phyloP scores from a whole-genome alignment of 2,797 vertebrate species.

The Macroramphosus scolopax region DNA sequence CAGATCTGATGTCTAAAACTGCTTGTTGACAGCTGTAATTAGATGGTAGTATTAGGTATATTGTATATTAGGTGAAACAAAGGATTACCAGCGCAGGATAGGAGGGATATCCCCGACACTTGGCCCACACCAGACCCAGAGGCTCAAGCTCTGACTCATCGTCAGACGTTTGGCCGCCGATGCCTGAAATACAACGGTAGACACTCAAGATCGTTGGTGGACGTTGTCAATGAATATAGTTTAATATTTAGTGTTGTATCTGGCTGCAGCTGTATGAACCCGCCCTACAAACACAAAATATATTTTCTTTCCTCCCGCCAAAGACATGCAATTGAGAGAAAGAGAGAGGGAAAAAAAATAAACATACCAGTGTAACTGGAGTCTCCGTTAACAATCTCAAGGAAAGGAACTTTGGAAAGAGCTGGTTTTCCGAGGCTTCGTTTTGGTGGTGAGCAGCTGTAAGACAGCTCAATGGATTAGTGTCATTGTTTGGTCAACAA shows the following conservation, averaged over 20 bases:
- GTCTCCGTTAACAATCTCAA: conserved; percentile 89
- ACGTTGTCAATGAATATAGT: too few species aligned
- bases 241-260: too few species aligned
- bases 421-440: conserved; percentile 92
- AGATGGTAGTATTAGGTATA: too few species aligned
- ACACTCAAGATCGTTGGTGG: neutral
- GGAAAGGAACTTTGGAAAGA: conserved; percentile 86
- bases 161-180: conserved; percentile 81
- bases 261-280: too few species aligned
- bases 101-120: conserved; percentile 96
- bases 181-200: conserved; percentile 69
- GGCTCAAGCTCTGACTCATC: conserved; percentile 87
- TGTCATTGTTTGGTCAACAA: neutral
- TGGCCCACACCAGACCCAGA: conserved; percentile 97
- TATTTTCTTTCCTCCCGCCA: too few species aligned
- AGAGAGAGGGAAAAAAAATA: conserved; percentile 17
- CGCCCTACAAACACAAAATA: too few species aligned
- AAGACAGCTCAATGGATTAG: conserved; percentile 1
- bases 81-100: conserved; percentile 94
- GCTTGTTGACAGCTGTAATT: too few species aligned
- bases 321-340: neutral
- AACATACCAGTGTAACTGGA: conserved; percentile 82
- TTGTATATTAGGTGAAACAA: neutral
- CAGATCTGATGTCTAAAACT: neutral
- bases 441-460: conserved; percentile 84